A percentile compares a stretch with the other conserved stretches of the same genome.
Evolutionary conservation across 2,888 invertebrate genomes (phyloP).

Genomic region (Chrysolina haemoptera): DNA sequence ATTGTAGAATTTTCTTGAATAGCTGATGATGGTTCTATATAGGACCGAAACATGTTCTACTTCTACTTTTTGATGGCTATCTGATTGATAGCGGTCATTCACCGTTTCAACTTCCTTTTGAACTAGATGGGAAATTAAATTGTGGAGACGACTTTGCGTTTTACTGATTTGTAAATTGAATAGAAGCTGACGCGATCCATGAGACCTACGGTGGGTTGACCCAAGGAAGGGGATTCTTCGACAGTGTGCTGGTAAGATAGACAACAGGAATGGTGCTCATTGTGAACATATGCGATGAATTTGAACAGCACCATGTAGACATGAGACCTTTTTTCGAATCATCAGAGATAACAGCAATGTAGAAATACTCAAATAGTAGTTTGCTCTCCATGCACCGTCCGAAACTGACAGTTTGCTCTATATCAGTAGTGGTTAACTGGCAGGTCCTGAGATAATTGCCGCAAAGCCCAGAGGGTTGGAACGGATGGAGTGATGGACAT

Average conservation of each 20-base stretch:
- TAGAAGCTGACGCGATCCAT: no score
- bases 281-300: slow-evolving; percentile 40
- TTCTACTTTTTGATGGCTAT: no score
- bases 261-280: slow-evolving; percentile 46
- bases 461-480: slow-evolving; percentile 16
- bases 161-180: no score
- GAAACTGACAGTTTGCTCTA: no score
- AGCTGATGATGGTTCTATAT: no score
- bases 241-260: slow-evolving; percentile 48
- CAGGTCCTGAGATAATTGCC: slow-evolving; percentile 9
- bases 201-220: slow-evolving; percentile 53
- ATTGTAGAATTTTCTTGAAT: no score
- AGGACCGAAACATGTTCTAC: no score
- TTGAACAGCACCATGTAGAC: no score
- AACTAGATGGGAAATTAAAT: no score
- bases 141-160: no score
- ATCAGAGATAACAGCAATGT: slow-evolving; percentile 34
- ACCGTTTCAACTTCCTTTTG: no score
- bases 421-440: slow-evolving; percentile 8
- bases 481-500: neutral
- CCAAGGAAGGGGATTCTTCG: slow-evolving; percentile 43
- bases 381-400: neutral
- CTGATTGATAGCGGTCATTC: no score
- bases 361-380: slow-evolving; percentile 12
- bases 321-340: slow-evolving; percentile 27